Conservation (phyloP, 2,797 vertebrate species). For the Euthynnus affinis region DNA sequence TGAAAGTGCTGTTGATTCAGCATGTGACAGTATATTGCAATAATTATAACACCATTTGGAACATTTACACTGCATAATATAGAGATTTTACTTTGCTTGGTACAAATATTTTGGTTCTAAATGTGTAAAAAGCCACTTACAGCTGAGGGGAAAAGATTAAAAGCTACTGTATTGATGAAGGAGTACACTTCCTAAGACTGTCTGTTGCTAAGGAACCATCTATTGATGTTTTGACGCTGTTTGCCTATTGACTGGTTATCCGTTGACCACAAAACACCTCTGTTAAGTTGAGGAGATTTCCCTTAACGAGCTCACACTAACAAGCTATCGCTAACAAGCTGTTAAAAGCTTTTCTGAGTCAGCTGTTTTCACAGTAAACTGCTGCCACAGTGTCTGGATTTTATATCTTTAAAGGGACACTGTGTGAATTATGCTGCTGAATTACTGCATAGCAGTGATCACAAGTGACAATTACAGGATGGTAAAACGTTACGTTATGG, state of each 20-base stretch:
- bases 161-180: not conserved
- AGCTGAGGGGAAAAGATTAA: not conserved
- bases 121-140: not conserved
- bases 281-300: slow-evolving; percentile 68
- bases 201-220: slow-evolving; percentile 2
- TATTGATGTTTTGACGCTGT: slow-evolving; percentile 44
- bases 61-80: not conserved
- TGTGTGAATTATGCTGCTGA: not conserved
- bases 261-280: slow-evolving; percentile 43
- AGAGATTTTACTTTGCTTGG: not conserved
- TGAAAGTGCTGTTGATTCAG: not conserved
- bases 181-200: not conserved
- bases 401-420: slow-evolving; percentile 1
- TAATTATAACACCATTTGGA: not conserved
- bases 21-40: not conserved
- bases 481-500: not conserved
- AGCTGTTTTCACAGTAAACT: slow-evolving; percentile 51
- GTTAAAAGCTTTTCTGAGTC: slow-evolving; percentile 59
- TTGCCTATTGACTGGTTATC: slow-evolving; percentile 42
- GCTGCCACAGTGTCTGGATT: not conserved
- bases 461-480: slow-evolving; percentile 2
- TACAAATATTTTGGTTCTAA: not conserved
- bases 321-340: slow-evolving; percentile 57
- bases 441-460: not conserved
- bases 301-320: slow-evolving; percentile 78